Evolutionary conservation across 1,140 invertebrate genomes (phyloP).

Genomic region (Steinernema khuongi): DNA sequence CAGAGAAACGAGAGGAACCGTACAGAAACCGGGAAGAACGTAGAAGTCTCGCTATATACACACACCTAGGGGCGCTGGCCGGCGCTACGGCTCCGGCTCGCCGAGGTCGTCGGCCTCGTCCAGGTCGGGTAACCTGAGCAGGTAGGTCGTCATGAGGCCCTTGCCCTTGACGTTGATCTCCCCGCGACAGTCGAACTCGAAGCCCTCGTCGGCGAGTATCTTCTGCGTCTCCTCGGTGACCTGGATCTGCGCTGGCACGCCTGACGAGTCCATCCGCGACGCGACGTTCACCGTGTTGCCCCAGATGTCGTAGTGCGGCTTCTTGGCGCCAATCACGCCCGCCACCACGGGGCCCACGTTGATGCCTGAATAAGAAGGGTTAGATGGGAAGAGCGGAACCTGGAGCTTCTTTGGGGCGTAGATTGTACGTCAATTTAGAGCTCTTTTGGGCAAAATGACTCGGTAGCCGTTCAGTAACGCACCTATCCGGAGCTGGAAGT

Average conservation of each 20-base stretch:
- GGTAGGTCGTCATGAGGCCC: slow-evolving; percentile 18
- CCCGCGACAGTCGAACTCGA: slow-evolving; percentile 58
- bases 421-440: too few species aligned
- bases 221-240: slow-evolving; percentile 62
- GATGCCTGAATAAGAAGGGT: slow-evolving; percentile 43
- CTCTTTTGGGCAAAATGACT: slow-evolving; percentile 90
- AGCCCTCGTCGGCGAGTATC: slow-evolving; percentile 63
- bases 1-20: neutral
- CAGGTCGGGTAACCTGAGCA: neutral
- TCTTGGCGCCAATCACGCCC: slow-evolving; percentile 92
- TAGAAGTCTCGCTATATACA: slow-evolving; percentile 12
- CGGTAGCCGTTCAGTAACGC: slow-evolving; percentile 75
- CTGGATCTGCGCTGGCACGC: slow-evolving; percentile 87
- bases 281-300: slow-evolving; percentile 90
- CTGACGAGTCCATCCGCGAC: slow-evolving; percentile 90
- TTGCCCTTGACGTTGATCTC: slow-evolving; percentile 57
- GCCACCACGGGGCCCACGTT: slow-evolving; percentile 58
- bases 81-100: neutral
- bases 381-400: neutral
- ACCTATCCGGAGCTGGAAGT: slow-evolving; percentile 69
- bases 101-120: slow-evolving; percentile 1
- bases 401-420: too few species aligned
- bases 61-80: neutral
- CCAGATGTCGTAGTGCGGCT: slow-evolving; percentile 95
- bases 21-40: neutral